A percentile compares a stretch with the other conserved stretches of the same genome.
Evolutionary conservation across 1,140 invertebrate species (phyloP).

Genomic region (Drosophila trapezifrons): DNA sequence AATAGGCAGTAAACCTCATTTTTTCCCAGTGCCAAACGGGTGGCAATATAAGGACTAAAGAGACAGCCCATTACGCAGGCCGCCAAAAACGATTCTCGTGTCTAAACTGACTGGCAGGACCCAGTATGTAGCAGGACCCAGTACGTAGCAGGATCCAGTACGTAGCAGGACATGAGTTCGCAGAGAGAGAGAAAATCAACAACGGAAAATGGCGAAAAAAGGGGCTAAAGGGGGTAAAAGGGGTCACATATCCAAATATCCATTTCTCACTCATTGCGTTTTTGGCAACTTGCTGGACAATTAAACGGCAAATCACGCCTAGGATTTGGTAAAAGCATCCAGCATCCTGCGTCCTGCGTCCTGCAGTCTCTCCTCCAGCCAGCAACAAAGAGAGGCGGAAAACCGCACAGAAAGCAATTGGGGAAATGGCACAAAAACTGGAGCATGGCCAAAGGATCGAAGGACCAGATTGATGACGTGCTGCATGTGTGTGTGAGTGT

Average conservation of each 20-base stretch:
- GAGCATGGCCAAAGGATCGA: constrained; percentile 67
- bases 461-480: constrained; percentile 43
- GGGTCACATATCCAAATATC: constrained; percentile 54
- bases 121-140: constrained; percentile 25
- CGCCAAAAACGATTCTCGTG: constrained; percentile 57
- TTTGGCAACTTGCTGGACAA: constrained; percentile 72
- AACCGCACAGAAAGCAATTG: constrained; percentile 68
- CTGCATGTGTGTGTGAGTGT: background rate
- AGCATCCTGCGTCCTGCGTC: constrained; percentile 14
- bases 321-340: constrained; percentile 68
- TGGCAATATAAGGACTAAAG: background rate
- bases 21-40: background rate
- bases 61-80: constrained; percentile 39
- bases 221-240: background rate
- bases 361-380: background rate
- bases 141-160: constrained; percentile 16
- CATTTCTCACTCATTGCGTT: constrained; percentile 64
- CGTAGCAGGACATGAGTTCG: constrained; percentile 28
- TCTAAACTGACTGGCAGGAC: constrained; percentile 44
- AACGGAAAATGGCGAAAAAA: no score
- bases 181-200: background rate
- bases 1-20: no score
- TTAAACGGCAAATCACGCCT: constrained; percentile 81
- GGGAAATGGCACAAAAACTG: constrained; percentile 63
- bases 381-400: constrained; percentile 27